These are phyloP conservation scores for Coelopa pilipes DNA, from an alignment of 2,888 invertebrate genomes.

Conservation along the genomic window DNA sequence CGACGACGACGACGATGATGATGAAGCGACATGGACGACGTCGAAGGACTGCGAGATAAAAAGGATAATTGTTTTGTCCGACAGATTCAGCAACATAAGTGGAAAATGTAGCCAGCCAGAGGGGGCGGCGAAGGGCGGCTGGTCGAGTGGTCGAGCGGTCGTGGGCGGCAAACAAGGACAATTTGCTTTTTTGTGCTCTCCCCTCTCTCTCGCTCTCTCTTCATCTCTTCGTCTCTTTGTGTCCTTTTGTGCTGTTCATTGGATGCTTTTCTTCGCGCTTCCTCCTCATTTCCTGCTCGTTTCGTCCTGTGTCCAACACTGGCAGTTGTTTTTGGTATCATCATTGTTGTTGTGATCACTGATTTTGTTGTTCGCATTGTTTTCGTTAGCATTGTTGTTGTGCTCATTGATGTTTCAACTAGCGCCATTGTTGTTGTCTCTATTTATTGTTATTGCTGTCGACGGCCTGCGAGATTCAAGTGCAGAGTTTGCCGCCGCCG, in stretches of 20 bases:
- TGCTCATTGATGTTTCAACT: neutral
- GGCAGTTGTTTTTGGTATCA: too few relatives aligned
- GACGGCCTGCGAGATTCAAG: neutral
- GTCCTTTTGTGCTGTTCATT: too few relatives aligned
- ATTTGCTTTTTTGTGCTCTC: slow-evolving; percentile 4
- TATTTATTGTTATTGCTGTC: neutral
- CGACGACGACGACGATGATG: too few relatives aligned
- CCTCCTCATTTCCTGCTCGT: neutral
- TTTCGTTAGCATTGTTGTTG: too few relatives aligned
- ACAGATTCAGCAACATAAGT: slow-evolving; percentile 17
- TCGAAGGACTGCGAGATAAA: neutral
- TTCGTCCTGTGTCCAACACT: too few relatives aligned
- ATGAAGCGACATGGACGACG: neutral
- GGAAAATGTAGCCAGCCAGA: slow-evolving; percentile 5
- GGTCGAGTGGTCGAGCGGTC: neutral
- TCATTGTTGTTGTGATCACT: too few relatives aligned
- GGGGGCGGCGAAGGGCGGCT: neutral
- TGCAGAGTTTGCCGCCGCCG: too few relatives aligned
- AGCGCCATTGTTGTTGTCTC: neutral
- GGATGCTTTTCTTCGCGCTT: neutral
- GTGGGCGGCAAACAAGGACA: slow-evolving; percentile 4
- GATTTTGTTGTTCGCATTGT: too few relatives aligned
- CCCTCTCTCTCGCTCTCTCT: too few relatives aligned
- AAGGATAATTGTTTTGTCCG: slow-evolving; percentile 13
- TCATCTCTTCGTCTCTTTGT: neutral